Evolutionary conservation across 2,113 vertebrate species (phyloP).

Genomic region (Cranoglanis bouderius): DNA sequence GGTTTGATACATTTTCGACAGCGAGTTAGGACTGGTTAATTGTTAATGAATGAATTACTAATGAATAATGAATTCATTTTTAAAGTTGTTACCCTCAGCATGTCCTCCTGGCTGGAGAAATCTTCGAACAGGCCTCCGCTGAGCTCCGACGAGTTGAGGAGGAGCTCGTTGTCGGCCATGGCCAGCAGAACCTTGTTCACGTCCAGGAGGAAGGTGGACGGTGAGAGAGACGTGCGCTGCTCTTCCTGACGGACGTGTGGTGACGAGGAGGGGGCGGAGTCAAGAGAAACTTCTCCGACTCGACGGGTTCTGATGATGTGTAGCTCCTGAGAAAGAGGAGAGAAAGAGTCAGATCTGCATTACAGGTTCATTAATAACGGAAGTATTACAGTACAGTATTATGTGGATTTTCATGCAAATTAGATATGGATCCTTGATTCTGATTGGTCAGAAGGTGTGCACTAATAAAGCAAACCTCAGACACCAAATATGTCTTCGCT

Average conservation of each 20-base stretch:
- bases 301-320: constrained; percentile 63
- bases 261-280: constrained; percentile 61
- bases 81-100: constrained; percentile 76
- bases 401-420: background rate
- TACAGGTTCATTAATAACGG: background rate
- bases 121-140: constrained; percentile 83
- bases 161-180: constrained; percentile 87
- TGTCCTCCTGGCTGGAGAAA: constrained; percentile 88
- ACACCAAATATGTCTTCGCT: background rate
- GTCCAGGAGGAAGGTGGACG: constrained; percentile 85
- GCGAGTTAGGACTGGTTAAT: background rate
- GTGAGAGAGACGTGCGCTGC: constrained; percentile 44
- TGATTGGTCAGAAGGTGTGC: background rate
- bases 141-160: constrained; percentile 86
- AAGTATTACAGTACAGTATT: background rate
- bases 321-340: constrained; percentile 68
- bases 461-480: background rate
- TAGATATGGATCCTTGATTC: background rate
- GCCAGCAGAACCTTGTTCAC: constrained; percentile 88
- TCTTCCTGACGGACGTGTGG: constrained; percentile 56
- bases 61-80: background rate
- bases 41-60: too few species aligned
- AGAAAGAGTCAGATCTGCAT: background rate
- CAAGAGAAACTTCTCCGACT: constrained; percentile 57
- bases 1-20: background rate